Evolutionary conservation across 2,113 vertebrate genomes (phyloP).

Genomic region (Erinaceus europaeus): DNA sequence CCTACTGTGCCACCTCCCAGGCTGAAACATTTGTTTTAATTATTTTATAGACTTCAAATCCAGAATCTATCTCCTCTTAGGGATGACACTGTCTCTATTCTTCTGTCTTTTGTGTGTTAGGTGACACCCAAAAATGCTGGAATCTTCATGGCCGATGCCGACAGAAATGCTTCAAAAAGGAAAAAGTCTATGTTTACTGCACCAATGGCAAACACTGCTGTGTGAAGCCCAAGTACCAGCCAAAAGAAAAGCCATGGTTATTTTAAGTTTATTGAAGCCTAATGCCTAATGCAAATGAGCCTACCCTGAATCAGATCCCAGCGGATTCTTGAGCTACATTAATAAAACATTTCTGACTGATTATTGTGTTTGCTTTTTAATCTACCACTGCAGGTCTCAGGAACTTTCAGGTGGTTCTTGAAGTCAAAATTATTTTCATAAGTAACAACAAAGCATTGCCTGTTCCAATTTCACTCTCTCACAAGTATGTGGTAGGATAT

Average conservation of each 20-base stretch:
- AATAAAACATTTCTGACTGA: constrained; percentile 42
- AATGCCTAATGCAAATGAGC: not conserved
- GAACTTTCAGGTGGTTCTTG: not conserved
- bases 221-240: constrained; percentile 58
- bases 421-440: not conserved
- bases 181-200: constrained; percentile 60
- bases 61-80: not conserved
- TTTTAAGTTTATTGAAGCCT: not conserved
- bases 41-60: not conserved
- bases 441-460: not conserved
- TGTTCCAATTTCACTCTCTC: not conserved
- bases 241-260: not conserved
- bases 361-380: not conserved
- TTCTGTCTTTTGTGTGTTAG: constrained; percentile 38
- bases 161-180: constrained; percentile 35
- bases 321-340: not conserved
- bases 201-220: constrained; percentile 64
- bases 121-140: constrained; percentile 62
- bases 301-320: not conserved
- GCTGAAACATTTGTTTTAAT: not conserved
- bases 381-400: not conserved
- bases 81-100: not conserved
- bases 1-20: no score
- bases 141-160: constrained; percentile 63
- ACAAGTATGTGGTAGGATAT: not conserved